Evolutionary conservation across 1,140 invertebrate genomes (phyloP).

Genomic region (Ostrea edulis): DNA sequence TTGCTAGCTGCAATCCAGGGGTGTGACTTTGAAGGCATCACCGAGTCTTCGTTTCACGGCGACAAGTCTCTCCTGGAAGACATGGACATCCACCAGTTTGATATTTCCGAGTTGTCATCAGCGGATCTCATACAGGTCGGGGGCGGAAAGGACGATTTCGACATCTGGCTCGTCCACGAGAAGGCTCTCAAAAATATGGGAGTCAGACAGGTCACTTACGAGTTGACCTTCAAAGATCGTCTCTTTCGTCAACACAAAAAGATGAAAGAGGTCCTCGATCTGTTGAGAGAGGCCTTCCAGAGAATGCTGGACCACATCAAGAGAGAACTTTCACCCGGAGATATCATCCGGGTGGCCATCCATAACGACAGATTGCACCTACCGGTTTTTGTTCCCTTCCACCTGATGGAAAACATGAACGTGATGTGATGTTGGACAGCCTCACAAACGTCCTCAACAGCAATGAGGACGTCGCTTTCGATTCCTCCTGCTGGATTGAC

Average conservation of each 20-base stretch:
- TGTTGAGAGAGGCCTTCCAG: not conserved
- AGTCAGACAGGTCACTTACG: slow-evolving; percentile 12
- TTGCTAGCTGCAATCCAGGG: not conserved
- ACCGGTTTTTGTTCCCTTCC: not conserved
- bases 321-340: not conserved
- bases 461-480: not conserved
- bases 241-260: slow-evolving; percentile 25
- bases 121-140: not conserved
- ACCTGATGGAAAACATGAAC: not conserved
- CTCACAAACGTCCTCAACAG: not conserved
- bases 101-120: not conserved
- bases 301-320: not conserved
- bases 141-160: slow-evolving; percentile 2
- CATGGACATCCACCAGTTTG: not conserved
- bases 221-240: slow-evolving; percentile 31
- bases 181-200: slow-evolving; percentile 36
- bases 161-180: slow-evolving; percentile 1
- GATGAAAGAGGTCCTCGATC: not conserved
- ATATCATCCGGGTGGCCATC: not conserved
- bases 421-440: not conserved
- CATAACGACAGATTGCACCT: not conserved
- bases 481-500: not conserved
- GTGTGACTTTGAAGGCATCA: not conserved
- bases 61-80: not conserved
- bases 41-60: slow-evolving; percentile 6